Evolutionary conservation across 2,888 invertebrate species (phyloP).

Genomic region (Drosophila niveifrons): DNA sequence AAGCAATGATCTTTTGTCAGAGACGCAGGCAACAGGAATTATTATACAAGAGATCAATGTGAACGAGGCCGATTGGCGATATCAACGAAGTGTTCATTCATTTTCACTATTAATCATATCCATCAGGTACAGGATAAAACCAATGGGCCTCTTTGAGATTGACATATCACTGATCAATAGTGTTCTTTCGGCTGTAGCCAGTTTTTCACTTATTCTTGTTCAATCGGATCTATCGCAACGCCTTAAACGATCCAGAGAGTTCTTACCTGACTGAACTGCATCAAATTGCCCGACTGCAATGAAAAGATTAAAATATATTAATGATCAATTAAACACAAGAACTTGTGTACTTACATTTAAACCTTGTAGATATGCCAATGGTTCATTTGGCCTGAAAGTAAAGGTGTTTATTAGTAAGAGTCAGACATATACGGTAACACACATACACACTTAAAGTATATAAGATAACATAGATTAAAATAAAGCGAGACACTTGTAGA

Average conservation of each 20-base stretch:
- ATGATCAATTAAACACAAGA: neutral
- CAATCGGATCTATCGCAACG: constrained; percentile 83
- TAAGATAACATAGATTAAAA: constrained; percentile 9
- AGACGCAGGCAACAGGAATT: constrained; percentile 68
- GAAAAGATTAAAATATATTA: constrained; percentile 1
- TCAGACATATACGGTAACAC: too few relatives aligned
- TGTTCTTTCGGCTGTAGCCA: constrained; percentile 79
- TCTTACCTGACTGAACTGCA: constrained; percentile 83
- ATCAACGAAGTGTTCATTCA: constrained; percentile 73
- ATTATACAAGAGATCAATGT: constrained; percentile 76
- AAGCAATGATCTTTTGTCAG: constrained; percentile 60
- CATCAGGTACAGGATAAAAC: constrained; percentile 76
- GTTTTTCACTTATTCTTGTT: constrained; percentile 83
- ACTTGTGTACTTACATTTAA: constrained; percentile 71
- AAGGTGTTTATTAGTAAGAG: neutral
- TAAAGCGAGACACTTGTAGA: constrained; percentile 21
- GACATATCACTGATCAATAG: constrained; percentile 73
- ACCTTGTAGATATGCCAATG: constrained; percentile 78
- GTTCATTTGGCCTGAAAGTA: constrained; percentile 59
- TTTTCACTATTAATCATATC: constrained; percentile 75
- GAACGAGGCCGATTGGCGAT: constrained; percentile 74
- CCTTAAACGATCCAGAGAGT: constrained; percentile 48
- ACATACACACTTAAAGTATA: neutral
- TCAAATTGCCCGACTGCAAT: constrained; percentile 81
- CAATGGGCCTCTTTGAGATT: constrained; percentile 78